Evolutionary conservation across 2,797 vertebrate species (phyloP), one percentile per base, ranked within the genome.

Genomic region (Gephyroberyx darwinii): DNA sequence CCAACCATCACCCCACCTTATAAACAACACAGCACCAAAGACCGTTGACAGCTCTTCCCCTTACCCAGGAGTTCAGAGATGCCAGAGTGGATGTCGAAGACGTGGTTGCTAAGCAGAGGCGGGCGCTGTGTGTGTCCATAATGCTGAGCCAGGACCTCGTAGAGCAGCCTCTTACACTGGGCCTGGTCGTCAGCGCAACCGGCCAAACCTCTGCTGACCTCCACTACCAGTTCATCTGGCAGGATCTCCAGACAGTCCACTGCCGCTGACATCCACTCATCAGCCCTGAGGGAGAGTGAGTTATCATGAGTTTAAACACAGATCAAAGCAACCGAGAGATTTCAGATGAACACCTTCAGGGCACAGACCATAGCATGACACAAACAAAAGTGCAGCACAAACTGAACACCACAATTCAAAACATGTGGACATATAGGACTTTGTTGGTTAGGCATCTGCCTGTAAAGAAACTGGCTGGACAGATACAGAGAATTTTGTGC

Each of bases 211-310:
- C 96, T 93, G 80, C 97, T 98, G 50, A 98, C 93, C 74, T 98
- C 96, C 78, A 99, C 96, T 83, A 99, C 98, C 81, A 93, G 88
- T 0, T 94, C 91, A 87, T 99, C 97, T 0, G 97, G 96, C 65
- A 99, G 93, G 76, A 96, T 97, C 59, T 99, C 98, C 55, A 99
- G 88, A 83, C 97, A 98, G 90, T 98, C 96, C 59, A 96, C 93
- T 0, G 97, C 97, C 37, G 95, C 94, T 0, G 95, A 96, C 75
- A 99, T 92, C 98, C 98, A 99, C 83, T 96, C 95, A 6, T 99
- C 97, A 37, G 95, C 95, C 89, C 98, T 99, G 84, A 22, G 19
- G 45, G 55, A 73, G 54, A 65, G 10, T 2, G 13, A 51, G 47
- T 63, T 0, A 22, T 12, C 8, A 45, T 2, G 14, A 43, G 1